These are phyloP conservation scores for Muscina levida DNA, from an alignment of 2,888 invertebrate species.

Conservation along the genomic window DNA sequence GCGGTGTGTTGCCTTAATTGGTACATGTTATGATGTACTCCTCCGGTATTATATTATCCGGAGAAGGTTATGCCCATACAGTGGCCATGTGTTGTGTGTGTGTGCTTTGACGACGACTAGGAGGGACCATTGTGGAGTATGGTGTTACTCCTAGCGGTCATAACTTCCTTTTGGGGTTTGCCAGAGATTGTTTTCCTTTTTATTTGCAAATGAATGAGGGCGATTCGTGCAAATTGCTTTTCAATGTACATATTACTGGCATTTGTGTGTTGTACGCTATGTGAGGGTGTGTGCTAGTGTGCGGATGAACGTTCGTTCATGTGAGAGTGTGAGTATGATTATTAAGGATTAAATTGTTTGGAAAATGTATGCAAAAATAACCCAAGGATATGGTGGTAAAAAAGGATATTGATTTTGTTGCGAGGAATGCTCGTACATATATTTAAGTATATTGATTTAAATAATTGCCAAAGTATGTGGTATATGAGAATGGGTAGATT, in stretches of 20 bases:
- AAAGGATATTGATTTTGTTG: constrained; percentile 46
- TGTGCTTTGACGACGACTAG: too few species aligned
- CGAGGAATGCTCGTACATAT: not conserved
- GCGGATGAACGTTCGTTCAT: not conserved
- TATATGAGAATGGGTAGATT: constrained; percentile 6
- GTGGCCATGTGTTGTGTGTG: too few species aligned
- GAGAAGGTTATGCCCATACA: not conserved
- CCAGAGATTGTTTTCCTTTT: constrained; percentile 26
- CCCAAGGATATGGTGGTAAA: not conserved
- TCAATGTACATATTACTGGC: constrained; percentile 38
- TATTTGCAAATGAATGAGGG: constrained; percentile 22
- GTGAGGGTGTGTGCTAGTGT: too few species aligned
- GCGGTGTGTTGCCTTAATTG: constrained; percentile 54
- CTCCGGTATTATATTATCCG: not conserved
- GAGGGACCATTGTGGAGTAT: too few species aligned
- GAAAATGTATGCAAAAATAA: constrained; percentile 46
- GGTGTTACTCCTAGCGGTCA: constrained; percentile 28
- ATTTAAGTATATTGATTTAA: constrained; percentile 31
- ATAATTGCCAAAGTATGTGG: not conserved
- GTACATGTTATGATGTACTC: constrained; percentile 47
- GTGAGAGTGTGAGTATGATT: constrained; percentile 14
- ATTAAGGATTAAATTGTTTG: constrained; percentile 48
- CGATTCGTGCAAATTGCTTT: constrained; percentile 51
- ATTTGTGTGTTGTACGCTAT: too few species aligned
- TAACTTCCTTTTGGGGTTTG: constrained; percentile 25